A percentile compares a stretch with the other conserved stretches of the same genome.
phyloP scores from a whole-genome alignment of 2,113 vertebrate genomes.

The Oryzias melastigma region DNA sequence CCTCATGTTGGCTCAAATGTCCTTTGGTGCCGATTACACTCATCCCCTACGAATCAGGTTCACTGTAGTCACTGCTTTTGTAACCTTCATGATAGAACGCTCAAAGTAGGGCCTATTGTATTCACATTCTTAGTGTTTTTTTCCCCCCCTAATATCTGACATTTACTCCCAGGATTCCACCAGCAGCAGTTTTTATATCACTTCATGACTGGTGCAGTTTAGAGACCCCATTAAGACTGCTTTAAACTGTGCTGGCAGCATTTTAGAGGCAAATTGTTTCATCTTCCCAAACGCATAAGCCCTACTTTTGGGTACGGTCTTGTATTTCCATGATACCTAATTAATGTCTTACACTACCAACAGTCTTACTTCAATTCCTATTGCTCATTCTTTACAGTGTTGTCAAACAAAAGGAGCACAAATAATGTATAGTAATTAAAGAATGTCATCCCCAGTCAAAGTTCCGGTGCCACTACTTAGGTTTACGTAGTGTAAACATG shows the following conservation, averaged over 20 bases:
- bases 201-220: background rate
- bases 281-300: background rate
- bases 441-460: too few relatives aligned
- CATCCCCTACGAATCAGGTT: slow-evolving; percentile 24
- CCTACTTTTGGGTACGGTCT: background rate
- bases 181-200: background rate
- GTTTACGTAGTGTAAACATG: too few relatives aligned
- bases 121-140: slow-evolving; percentile 13
- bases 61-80: slow-evolving; percentile 37
- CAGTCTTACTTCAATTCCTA: too few relatives aligned
- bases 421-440: too few relatives aligned
- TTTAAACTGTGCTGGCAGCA: background rate
- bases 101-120: slow-evolving; percentile 36
- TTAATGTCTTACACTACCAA: background rate
- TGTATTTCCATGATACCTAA: background rate
- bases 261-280: background rate
- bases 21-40: slow-evolving; percentile 20
- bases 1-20: slow-evolving; percentile 34
- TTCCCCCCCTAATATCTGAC: slow-evolving; percentile 14
- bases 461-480: too few relatives aligned
- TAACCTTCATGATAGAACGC: slow-evolving; percentile 44
- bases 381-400: too few relatives aligned
- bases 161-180: slow-evolving; percentile 4
- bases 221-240: background rate
- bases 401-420: too few relatives aligned